Percentiles rank a stretch among this genome's conserved stretches.
phyloP scores from a whole-genome alignment of 2,888 invertebrate species.

The Drosophila anomalata region DNA sequence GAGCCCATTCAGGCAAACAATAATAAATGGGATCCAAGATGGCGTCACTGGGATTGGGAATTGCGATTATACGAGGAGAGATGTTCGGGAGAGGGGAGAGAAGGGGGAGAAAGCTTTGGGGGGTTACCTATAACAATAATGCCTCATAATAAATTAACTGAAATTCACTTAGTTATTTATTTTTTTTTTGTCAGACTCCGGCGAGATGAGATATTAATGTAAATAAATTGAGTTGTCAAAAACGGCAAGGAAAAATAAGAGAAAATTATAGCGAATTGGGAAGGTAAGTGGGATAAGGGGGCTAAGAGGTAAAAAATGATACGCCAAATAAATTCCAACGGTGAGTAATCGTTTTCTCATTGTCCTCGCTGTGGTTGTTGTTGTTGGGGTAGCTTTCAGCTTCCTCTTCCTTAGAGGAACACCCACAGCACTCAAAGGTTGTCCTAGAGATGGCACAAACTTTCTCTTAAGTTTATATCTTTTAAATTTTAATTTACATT shows the following conservation, averaged over 20 bases:
- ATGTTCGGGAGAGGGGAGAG: not conserved
- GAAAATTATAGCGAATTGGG: not conserved
- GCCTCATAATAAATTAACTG: constrained; percentile 83
- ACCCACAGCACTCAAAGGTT: constrained; percentile 67
- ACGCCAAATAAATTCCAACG: constrained; percentile 84
- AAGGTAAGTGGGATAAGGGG: not conserved
- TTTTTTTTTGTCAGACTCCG: constrained; percentile 30
- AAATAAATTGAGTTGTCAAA: constrained; percentile 84
- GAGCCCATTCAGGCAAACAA: constrained; percentile 46
- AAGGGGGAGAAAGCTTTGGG: constrained; percentile 23
- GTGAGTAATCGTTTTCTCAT: constrained; percentile 82
- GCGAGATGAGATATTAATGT: constrained; percentile 83
- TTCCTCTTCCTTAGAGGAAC: constrained; percentile 34
- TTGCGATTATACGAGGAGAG: constrained; percentile 19
- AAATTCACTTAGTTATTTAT: constrained; percentile 79
- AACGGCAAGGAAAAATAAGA: not conserved
- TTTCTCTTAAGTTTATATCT: not conserved
- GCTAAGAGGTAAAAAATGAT: constrained; percentile 71
- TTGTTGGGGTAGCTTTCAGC: constrained; percentile 30
- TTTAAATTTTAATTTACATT: not conserved
- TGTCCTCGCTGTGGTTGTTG: constrained; percentile 8
- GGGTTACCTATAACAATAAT: constrained; percentile 80
- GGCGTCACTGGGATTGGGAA: constrained; percentile 39
- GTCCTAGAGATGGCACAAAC: not conserved
- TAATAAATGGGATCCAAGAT: constrained; percentile 46